Base-by-base conservation (phyloP, 2,797 vertebrate genomes). In the Eremophila alpestris region DNA sequence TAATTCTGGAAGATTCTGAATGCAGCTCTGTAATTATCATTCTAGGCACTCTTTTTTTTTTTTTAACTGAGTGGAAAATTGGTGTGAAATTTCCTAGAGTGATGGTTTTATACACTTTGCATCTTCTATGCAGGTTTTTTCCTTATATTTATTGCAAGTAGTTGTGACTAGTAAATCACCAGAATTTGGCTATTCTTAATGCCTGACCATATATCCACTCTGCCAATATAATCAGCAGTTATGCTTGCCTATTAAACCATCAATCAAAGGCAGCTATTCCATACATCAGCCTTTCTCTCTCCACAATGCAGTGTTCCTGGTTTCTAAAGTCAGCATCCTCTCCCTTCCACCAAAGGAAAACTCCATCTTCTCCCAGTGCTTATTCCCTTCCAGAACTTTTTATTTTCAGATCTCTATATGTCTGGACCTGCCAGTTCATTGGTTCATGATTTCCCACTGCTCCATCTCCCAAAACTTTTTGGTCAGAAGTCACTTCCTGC, bases 191-290 rank as follows among this genome's bases (percentile, higher is more conserved):
- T 87, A 38, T 77, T 89, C 55, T 81, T 75, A 87, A 73, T 76
- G 63, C 4, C 92, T 89, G 62, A 30, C 40, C 10, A 17, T 65
- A 62, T 62, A 83, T 86, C 48, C 59, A 7, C 36, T 40, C 58
- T 94, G 43, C 40, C 71, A 68, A 76, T 94, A 76, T 59, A 84
- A 91, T 89, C 67, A 91, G 43, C 21, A 43, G 19, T 68, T 89
- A 89, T 69, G 6, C 29, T 76, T 87, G 24, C 30, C 56, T 76
- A 54, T 87, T 79, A 89, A 94, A 82, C 22, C 0, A 14, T 73
- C 59, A 41, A 45, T 87, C 78, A 89, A 76, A 70, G 17, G 5
- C 29, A 92, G 27, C 22, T 54, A 76, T 73, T 89, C 32, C 34
- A 46, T 41, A 46, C 5, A 78, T 15, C 46, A 92, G 3, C 19